These are phyloP conservation scores for Pogonocichla stellata DNA, from an alignment of 2,113 vertebrate genomes.

Conservation along the genomic window DNA sequence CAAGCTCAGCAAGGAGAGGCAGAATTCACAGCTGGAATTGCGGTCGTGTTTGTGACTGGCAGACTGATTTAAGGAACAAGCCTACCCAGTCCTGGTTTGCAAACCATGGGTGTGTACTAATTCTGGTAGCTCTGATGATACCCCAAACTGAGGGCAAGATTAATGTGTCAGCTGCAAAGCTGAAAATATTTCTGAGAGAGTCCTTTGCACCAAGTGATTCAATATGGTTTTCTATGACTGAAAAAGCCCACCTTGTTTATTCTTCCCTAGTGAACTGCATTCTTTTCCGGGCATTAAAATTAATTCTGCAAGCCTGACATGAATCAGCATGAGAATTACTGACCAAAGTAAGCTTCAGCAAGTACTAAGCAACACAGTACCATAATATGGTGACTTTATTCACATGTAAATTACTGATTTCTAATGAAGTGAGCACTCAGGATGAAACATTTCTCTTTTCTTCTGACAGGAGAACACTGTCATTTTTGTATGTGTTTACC, in stretches of 20 bases:
- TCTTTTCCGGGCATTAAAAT: background rate
- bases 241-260: background rate
- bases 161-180: background rate
- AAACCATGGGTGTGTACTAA: background rate
- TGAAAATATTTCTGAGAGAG: background rate
- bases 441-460: conserved; percentile 23
- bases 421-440: conserved; percentile 14
- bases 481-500: background rate
- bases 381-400: background rate
- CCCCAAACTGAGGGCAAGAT: background rate
- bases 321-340: conserved; percentile 14
- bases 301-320: background rate
- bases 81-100: background rate
- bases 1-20: background rate
- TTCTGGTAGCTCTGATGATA: background rate
- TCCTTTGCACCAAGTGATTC: background rate
- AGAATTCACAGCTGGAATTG: background rate
- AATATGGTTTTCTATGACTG: background rate
- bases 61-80: background rate
- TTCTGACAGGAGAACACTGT: background rate
- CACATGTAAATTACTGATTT: conserved; percentile 27
- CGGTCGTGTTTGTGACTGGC: background rate
- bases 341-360: background rate
- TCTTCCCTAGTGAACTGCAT: background rate
- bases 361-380: background rate